These are phyloP conservation scores for Coleophora flavipennella DNA, from an alignment of 2,888 invertebrate genomes.

Conservation along the genomic window DNA sequence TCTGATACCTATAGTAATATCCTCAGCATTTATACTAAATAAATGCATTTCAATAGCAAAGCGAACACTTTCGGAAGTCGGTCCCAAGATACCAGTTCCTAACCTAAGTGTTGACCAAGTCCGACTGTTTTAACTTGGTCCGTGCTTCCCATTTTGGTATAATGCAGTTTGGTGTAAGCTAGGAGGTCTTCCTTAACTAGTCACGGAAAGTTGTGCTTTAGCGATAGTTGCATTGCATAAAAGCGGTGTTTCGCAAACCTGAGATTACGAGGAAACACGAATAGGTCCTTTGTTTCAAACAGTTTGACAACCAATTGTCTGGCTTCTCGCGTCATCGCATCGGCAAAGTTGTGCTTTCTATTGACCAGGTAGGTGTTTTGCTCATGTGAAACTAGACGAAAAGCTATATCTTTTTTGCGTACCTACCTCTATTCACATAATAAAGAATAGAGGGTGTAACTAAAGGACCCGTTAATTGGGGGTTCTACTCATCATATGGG, in stretches of 20 bases:
- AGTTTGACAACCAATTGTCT: slow-evolving; percentile 21
- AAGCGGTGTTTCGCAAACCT: slow-evolving; percentile 48
- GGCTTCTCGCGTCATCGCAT: slow-evolving; percentile 19
- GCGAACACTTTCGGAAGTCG: slow-evolving; percentile 41
- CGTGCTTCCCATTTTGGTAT: slow-evolving; percentile 24
- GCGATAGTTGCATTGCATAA: slow-evolving; percentile 36
- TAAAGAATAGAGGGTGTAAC: too few relatives aligned
- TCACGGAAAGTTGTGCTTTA: slow-evolving; percentile 31
- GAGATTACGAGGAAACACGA: slow-evolving; percentile 42
- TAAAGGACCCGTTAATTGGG: too few relatives aligned
- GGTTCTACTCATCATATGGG: too few relatives aligned
- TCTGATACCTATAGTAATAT: neutral
- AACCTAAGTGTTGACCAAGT: slow-evolving; percentile 25
- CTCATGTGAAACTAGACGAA: too few relatives aligned
- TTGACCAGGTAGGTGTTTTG: too few relatives aligned
- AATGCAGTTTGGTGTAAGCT: slow-evolving; percentile 17
- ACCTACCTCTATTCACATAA: too few relatives aligned
- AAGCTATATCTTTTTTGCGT: too few relatives aligned
- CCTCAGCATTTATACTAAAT: neutral
- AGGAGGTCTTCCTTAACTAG: slow-evolving; percentile 29
- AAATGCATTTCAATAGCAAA: slow-evolving; percentile 24
- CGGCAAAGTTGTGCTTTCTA: slow-evolving; percentile 34
- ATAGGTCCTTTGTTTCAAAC: slow-evolving; percentile 46
- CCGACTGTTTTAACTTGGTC: slow-evolving; percentile 35
- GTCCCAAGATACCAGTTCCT: slow-evolving; percentile 41